Base-by-base conservation (phyloP, 2,113 vertebrate genomes). In the Rhodinocichla rosea region DNA sequence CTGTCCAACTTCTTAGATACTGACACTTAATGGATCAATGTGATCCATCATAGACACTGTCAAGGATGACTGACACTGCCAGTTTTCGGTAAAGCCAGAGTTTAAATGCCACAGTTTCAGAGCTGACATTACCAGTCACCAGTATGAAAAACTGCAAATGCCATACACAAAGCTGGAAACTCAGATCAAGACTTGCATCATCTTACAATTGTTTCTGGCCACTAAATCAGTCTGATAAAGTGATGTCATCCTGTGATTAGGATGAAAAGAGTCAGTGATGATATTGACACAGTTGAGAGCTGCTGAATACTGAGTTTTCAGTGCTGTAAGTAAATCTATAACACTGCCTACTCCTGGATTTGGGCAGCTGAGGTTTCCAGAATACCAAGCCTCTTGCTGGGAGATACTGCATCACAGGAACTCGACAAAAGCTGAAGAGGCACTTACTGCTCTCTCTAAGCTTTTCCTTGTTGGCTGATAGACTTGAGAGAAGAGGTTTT, bases 371-470 rank as follows among this genome's bases (percentile, higher is more conserved):
- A 95, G 39, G 28, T 42, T 80, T 93, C 71, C 71, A 84, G 92
- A 91, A 87, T 9, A 92, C 78, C 83, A 91, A 56, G 87, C 75
- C 93, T 96, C 91, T 96, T 94, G 82, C 77, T 93, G 74, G 84
- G 74, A 90, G 89, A 88, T 80, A 83, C 76, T 95, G 94, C 80
- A 95, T 79, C 85, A 95, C 86, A 83, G 92, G 95, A 95, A 95
- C 88, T 90, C 2, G 6, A 94, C 95, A 94, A 94, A 67, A 96
- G 74, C 89, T 94, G 94, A 97, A 92, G 71, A 82, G 95, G 96
- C 87, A 99, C 99, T 99, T 97, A 99, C 99, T 99, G 98, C 99
- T 99, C 98, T 99, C 99, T 94, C 98, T 98, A 92, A 99, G 98
- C 71, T 98, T 98, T 96, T 99, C 99, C 95, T 99, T 99, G 98